phyloP scores from a whole-genome alignment of 2,113 vertebrate genomes.

The Euleptes europaea region DNA sequence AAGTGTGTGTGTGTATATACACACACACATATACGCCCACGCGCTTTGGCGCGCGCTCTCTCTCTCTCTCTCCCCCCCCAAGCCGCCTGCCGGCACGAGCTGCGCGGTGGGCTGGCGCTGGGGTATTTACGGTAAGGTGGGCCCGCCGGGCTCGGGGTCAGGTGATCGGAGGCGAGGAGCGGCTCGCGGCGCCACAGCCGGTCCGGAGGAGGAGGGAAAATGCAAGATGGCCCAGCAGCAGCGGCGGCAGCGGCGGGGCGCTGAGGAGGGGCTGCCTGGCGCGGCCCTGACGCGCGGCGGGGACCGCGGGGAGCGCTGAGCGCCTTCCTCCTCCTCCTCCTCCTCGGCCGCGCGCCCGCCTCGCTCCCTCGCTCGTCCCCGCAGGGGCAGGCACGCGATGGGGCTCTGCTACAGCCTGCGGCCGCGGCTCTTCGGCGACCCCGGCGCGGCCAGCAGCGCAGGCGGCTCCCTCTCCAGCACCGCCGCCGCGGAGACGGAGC shows the following conservation, averaged over 20 bases:
- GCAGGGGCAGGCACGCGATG: slow-evolving; percentile 77
- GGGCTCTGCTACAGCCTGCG: slow-evolving; percentile 95
- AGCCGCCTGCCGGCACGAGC: not conserved
- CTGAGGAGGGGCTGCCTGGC: slow-evolving; percentile 79
- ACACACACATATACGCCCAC: not conserved
- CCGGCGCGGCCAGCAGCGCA: slow-evolving; percentile 68
- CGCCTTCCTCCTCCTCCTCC: slow-evolving; percentile 54
- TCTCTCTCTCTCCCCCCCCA: not conserved
- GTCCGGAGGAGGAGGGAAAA: slow-evolving; percentile 57
- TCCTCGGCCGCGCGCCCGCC: slow-evolving; percentile 31
- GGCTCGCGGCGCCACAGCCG: slow-evolving; percentile 25
- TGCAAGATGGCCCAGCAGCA: slow-evolving; percentile 84
- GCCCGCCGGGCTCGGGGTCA: slow-evolving; percentile 69
- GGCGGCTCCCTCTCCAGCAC: slow-evolving; percentile 82
- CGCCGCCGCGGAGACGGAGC: slow-evolving; percentile 73
- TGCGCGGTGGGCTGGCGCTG: slow-evolving; percentile 55
- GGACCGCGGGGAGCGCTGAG: slow-evolving; percentile 67
- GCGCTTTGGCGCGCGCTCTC: not conserved
- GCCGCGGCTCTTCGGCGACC: slow-evolving; percentile 90
- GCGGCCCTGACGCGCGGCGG: slow-evolving; percentile 44
- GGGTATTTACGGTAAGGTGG: slow-evolving; percentile 63
- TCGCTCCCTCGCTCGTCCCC: slow-evolving; percentile 31
- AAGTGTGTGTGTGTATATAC: not conserved
- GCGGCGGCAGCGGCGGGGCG: slow-evolving; percentile 57
- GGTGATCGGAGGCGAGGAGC: slow-evolving; percentile 77